Evolutionary conservation across 2,888 invertebrate genomes (phyloP).

Genomic region (Notocelia uddmanniana): DNA sequence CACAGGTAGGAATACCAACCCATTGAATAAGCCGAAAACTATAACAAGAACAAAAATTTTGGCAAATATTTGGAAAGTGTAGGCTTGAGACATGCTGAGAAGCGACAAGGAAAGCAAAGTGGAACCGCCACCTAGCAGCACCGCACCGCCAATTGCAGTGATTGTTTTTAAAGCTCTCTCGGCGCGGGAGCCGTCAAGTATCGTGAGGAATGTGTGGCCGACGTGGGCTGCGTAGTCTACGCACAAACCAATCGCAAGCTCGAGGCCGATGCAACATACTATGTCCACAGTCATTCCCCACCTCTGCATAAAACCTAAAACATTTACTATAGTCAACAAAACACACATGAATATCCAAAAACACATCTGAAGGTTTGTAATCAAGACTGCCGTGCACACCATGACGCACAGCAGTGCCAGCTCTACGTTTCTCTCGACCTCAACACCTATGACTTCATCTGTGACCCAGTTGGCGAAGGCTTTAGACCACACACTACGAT

Average conservation of each 20-base stretch:
- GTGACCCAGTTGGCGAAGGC: conserved; percentile 91
- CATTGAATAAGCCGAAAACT: conserved; percentile 91
- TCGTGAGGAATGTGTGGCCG: conserved; percentile 91
- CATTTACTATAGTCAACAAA: conserved; percentile 90
- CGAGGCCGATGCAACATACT: conserved; percentile 92
- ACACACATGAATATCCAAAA: conserved; percentile 92
- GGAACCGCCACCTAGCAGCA: conserved; percentile 91
- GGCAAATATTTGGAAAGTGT: conserved; percentile 91
- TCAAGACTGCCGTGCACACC: conserved; percentile 90
- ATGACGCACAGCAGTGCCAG: conserved; percentile 92
- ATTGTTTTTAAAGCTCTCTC: conserved; percentile 88
- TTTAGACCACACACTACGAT: conserved; percentile 90
- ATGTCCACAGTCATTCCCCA: conserved; percentile 94
- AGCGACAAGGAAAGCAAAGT: conserved; percentile 90
- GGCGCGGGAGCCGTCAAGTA: conserved; percentile 80
- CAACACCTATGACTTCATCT: conserved; percentile 91
- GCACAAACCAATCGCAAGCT: conserved; percentile 92
- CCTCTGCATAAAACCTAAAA: conserved; percentile 91
- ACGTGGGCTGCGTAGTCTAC: conserved; percentile 94
- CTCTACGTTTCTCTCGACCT: conserved; percentile 91
- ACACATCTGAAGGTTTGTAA: conserved; percentile 91
- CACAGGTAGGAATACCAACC: conserved; percentile 91
- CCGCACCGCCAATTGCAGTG: conserved; percentile 90
- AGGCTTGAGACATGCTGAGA: conserved; percentile 89
- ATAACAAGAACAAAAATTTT: conserved; percentile 92